Evolutionary conservation across 2,113 vertebrate genomes (phyloP), one percentile per base, ranked within the genome.

Genomic region (Galemys pyrenaicus): DNA sequence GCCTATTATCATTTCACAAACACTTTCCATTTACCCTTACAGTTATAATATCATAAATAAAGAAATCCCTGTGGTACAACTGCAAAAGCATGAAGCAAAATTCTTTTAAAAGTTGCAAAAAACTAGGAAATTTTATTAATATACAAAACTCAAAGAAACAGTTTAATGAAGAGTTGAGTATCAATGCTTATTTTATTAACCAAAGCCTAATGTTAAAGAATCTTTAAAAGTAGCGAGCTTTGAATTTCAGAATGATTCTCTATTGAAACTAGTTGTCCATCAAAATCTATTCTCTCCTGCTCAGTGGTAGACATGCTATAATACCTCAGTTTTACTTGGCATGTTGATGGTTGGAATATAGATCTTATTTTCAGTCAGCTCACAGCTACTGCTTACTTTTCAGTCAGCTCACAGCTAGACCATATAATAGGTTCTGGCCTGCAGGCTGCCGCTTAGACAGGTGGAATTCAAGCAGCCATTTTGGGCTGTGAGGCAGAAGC

Each of bases 201-300:
- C 35, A 83, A 91, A 12, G 17, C 80, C 4, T 44, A 56, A 85
- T 79, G 32, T 28, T 86, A 86, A 83, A 89, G 7, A 67, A 68
- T 86, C 9, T 56, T 84, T 75, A 37, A 62, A 41, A 37, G 90
- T 67, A 65, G 9, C 67, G 75, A 28, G 15, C 5, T 92, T 83
- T 90, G 22, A 91, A 75, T 93, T 32, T 88, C 56, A 87, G 78
- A 78, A 67, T 22, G 13, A 83, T 51, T 83, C 37, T 88, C 65
- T 60, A 37, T 44, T 58, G 13, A 81, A 95, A 11, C 41, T 62
- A 67, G 8, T 56, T 87, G 9, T 86, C 46, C 13, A 56, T 20
- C 44, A 71, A 30, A 44, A 56, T 79, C 28, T 9, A 1, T 32
- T 88, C 6, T 81, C 15, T 77, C 19, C 71, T 71, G 68, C 37